Evolutionary conservation across 2,888 invertebrate genomes (phyloP).

Genomic region (Parasteatoda lunata): DNA sequence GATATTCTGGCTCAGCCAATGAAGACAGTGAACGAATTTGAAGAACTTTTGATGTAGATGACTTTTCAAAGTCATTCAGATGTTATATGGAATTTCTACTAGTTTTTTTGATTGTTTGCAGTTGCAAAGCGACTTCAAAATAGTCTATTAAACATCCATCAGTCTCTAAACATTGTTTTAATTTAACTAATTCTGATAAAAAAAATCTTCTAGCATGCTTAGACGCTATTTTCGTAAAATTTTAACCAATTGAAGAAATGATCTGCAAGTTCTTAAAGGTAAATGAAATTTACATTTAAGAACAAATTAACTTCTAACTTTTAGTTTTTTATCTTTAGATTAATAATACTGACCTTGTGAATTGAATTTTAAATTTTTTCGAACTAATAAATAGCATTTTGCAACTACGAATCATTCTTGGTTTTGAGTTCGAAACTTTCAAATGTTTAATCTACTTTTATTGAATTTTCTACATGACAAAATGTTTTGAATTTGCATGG

Average conservation of each 20-base stretch:
- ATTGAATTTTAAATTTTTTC: slow-evolving; percentile 19
- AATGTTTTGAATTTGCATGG: slow-evolving; percentile 27
- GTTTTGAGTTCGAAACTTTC: not conserved
- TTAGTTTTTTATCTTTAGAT: slow-evolving; percentile 27
- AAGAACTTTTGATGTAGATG: not conserved
- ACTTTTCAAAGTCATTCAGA: not conserved
- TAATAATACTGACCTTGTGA: slow-evolving; percentile 33
- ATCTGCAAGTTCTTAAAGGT: slow-evolving; percentile 49
- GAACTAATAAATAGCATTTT: not conserved
- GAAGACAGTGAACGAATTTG: not conserved
- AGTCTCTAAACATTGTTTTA: not conserved
- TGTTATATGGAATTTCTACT: no score
- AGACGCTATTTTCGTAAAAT: slow-evolving; percentile 7
- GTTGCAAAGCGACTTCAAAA: no score
- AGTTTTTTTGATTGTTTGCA: no score
- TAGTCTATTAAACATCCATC: not conserved
- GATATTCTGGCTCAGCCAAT: not conserved
- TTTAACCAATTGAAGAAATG: slow-evolving; percentile 31
- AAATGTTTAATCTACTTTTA: slow-evolving; percentile 15
- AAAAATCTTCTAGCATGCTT: not conserved
- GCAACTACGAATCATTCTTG: not conserved
- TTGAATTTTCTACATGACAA: slow-evolving; percentile 43
- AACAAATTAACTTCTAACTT: not conserved
- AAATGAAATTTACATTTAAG: slow-evolving; percentile 16
- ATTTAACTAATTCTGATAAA: not conserved